These are phyloP conservation scores for Ophthalmolycus amberensis DNA, from an alignment of 2,113 vertebrate genomes.

Conservation along the genomic window DNA sequence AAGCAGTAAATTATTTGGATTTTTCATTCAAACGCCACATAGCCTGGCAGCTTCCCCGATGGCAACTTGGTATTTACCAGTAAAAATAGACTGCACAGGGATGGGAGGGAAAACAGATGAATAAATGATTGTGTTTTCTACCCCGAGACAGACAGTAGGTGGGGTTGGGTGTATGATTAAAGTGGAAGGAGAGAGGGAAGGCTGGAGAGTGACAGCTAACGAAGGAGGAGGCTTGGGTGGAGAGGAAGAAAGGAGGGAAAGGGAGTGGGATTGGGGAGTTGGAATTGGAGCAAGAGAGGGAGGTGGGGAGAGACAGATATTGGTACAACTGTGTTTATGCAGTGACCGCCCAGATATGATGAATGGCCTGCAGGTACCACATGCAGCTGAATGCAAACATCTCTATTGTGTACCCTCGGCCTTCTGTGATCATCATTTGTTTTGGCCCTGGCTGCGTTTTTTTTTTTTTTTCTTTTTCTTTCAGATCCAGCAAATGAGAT, in stretches of 20 bases:
- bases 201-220: constrained; percentile 1
- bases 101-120: constrained; percentile 58
- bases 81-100: constrained; percentile 54
- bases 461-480: background rate
- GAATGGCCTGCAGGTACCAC: constrained; percentile 59
- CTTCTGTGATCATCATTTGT: constrained; percentile 42
- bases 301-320: constrained; percentile 11
- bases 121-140: constrained; percentile 71
- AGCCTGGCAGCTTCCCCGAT: constrained; percentile 2
- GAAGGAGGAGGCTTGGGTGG: constrained; percentile 17
- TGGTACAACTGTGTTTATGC: constrained; percentile 41
- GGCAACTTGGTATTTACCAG: constrained; percentile 40
- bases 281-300: constrained; percentile 50
- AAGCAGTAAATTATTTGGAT: constrained; percentile 17
- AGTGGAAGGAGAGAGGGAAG: background rate
- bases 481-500: constrained; percentile 17
- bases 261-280: constrained; percentile 18
- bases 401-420: constrained; percentile 49
- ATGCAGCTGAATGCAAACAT: constrained; percentile 48
- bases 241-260: constrained; percentile 23
- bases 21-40: constrained; percentile 8
- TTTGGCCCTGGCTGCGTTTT: constrained; percentile 1
- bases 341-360: constrained; percentile 58
- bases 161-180: background rate
- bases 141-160: constrained; percentile 37